phyloP scores from a whole-genome alignment of 2,888 invertebrate genomes.

The Tetheella fluctuosa region DNA sequence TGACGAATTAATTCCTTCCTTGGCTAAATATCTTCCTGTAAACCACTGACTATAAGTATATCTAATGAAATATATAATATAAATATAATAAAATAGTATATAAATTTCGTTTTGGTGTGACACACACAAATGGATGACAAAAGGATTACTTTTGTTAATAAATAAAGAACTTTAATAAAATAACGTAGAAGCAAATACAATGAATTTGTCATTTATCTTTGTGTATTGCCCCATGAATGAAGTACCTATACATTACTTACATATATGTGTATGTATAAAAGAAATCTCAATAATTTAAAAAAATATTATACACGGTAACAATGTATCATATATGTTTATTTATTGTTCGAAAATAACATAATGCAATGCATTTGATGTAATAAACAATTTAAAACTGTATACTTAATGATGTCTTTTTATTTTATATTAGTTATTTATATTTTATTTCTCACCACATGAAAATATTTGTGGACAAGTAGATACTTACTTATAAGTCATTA shows the following conservation, averaged over 20 bases:
- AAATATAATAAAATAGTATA: too few relatives aligned
- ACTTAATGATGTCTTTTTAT: slow-evolving; percentile 15
- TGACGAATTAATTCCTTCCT: slow-evolving; percentile 49
- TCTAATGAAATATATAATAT: slow-evolving; percentile 37
- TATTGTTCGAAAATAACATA: slow-evolving; percentile 74
- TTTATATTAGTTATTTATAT: too few relatives aligned
- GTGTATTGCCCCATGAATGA: background rate
- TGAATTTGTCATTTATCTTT: background rate
- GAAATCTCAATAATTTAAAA: slow-evolving; percentile 13
- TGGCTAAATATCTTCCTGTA: slow-evolving; percentile 47
- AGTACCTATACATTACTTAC: background rate
- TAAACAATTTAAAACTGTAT: slow-evolving; percentile 66
- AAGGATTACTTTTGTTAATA: background rate
- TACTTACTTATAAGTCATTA: too few relatives aligned
- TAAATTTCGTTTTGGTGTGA: slow-evolving; percentile 27
- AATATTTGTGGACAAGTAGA: too few relatives aligned
- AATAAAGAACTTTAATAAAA: background rate
- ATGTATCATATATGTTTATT: slow-evolving; percentile 72
- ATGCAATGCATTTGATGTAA: slow-evolving; percentile 83
- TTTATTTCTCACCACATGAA: slow-evolving; percentile 11
- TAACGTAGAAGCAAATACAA: background rate
- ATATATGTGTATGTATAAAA: background rate
- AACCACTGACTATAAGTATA: slow-evolving; percentile 43
- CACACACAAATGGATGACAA: slow-evolving; percentile 20
- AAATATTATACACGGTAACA: slow-evolving; percentile 57